Evolutionary conservation across 92 coral and sea anemone genomes (phyloP), one percentile per base, ranked within the genome.

Genomic region (Scolanthus callimorphus): DNA sequence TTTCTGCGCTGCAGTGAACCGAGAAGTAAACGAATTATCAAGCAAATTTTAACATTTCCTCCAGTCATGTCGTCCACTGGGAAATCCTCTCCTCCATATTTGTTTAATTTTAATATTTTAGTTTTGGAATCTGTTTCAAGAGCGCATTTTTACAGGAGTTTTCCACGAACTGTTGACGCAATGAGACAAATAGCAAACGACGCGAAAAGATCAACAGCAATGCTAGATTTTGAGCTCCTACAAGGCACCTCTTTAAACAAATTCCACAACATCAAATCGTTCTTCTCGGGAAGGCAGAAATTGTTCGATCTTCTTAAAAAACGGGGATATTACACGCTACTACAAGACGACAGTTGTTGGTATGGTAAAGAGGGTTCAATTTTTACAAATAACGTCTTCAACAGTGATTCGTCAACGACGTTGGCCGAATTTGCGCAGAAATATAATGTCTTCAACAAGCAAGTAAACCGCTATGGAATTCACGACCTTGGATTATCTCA

Each of bases 321-420:
- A 21, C 78, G 65, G 49, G 91, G 97, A 4, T 91, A 88, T 52
- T 81, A 70, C 54, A 91, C 97, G 0, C 59, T 87, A 0, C 79
- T 91, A 4, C 97, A 91, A 61, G 97, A 91, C 20, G 97, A 91
- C 55, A 88, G 89, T 17, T 91, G 97, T 19, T 91, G 97, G 97
- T 91, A 78, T 41, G 97, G 87, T 38, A 72, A 76, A 2, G 83
- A 95, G 96, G 97, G 97, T 1, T 82, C 91, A 1, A 30, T 91
- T 20, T 76, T 91, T 41, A 77, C 85, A 2, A 87, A 87, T 70
- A 79, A 88, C 55, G 73, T 73, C 9, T 77, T 77, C 47, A 86
- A 77, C 22, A 89, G 76, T 41, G 69, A 61, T 20, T 61, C 71
- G 1, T 96, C 96, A 10, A 28, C 24, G 0, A 72, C 62, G 8